Evolutionary conservation across 2,113 vertebrate species (phyloP).

Genomic region (Corythornis vintsioides): DNA sequence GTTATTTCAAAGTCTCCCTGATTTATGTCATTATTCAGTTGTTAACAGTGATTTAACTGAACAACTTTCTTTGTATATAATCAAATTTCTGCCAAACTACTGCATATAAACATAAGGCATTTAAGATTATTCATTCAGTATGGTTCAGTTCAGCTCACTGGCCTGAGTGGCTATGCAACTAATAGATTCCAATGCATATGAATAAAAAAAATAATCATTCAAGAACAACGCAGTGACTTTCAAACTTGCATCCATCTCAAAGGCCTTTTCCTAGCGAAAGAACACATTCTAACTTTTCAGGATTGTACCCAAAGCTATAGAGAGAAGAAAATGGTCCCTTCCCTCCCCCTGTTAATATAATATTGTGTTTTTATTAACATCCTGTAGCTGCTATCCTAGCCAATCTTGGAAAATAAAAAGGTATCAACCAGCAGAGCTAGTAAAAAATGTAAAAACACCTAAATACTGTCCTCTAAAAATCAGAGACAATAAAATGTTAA

Average conservation of each 20-base stretch:
- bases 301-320: neutral
- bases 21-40: neutral
- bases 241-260: neutral
- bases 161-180: neutral
- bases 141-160: slow-evolving; percentile 16
- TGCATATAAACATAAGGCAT: neutral
- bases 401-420: neutral
- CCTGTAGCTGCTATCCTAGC: neutral
- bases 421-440: neutral
- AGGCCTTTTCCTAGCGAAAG: neutral
- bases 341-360: rapidly evolving
- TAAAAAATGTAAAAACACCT: neutral
- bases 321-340: neutral
- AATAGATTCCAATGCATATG: neutral
- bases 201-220: neutral
- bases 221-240: neutral
- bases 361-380: neutral
- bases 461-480: neutral
- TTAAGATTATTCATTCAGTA: slow-evolving; percentile 16
- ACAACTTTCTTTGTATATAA: neutral
- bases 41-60: neutral
- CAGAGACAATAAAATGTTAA: neutral
- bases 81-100: slow-evolving; percentile 13
- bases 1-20: neutral
- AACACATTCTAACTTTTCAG: neutral